Evolutionary conservation across 2,888 invertebrate species (phyloP).

Genomic region (Agrilus mali): DNA sequence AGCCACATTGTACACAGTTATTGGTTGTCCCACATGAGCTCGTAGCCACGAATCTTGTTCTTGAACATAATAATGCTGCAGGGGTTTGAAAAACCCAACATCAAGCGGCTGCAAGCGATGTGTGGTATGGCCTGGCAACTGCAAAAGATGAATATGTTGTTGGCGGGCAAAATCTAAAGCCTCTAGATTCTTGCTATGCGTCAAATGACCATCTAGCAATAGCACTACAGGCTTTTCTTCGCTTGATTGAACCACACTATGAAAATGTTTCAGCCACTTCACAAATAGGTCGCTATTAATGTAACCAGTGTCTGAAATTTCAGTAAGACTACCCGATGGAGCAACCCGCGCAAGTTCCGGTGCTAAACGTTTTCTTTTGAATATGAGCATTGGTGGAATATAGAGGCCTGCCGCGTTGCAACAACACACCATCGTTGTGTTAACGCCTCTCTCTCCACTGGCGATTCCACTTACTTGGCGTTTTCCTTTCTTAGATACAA

Average conservation of each 20-base stretch:
- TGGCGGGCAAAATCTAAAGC: constrained; percentile 13
- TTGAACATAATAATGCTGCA: constrained; percentile 12
- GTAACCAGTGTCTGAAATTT: constrained; percentile 12
- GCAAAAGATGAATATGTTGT: constrained; percentile 15
- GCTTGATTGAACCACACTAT: constrained; percentile 6
- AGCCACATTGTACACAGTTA: too few species aligned
- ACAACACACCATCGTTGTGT: constrained; percentile 15
- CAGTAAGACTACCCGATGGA: constrained; percentile 4
- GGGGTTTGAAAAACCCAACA: constrained; percentile 13
- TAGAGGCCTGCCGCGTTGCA: constrained; percentile 11
- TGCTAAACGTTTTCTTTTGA: constrained; percentile 4
- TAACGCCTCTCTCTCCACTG: constrained; percentile 15
- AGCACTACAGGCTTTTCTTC: constrained; percentile 7
- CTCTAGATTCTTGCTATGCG: constrained; percentile 12
- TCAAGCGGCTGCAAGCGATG: constrained; percentile 17
- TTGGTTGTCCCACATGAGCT: constrained; percentile 5
- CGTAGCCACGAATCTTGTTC: constrained; percentile 12
- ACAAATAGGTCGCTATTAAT: constrained; percentile 14
- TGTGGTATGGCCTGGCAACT: constrained; percentile 17
- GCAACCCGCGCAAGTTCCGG: constrained; percentile 1
- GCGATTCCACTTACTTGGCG: constrained; percentile 9
- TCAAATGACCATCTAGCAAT: constrained; percentile 10
- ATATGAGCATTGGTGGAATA: constrained; percentile 13
- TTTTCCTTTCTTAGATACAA: constrained; percentile 10
- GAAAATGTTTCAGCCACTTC: constrained; percentile 15